Conservation (phyloP, 2,888 invertebrate genomes). For the Villa cingulata region DNA sequence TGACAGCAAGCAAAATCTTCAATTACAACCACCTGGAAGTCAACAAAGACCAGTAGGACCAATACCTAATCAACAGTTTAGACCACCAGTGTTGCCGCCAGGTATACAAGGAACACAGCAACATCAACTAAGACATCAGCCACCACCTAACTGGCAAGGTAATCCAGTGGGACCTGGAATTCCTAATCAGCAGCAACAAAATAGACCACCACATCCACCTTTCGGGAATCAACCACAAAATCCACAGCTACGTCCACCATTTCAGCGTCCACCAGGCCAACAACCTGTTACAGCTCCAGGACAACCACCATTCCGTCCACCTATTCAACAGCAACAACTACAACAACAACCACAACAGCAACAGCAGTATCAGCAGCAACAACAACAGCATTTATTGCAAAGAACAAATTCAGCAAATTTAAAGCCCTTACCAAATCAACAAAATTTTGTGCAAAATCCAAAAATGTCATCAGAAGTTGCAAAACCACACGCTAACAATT, state of each 20-base stretch:
- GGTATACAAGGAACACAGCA: conserved; percentile 9
- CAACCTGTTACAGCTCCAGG: conserved; percentile 20
- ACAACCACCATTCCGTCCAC: conserved; percentile 24
- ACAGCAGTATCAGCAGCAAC: conserved; percentile 18
- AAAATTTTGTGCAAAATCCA: conserved; percentile 3
- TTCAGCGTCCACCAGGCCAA: conserved; percentile 17
- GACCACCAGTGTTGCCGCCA: conserved; percentile 13
- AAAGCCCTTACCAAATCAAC: conserved; percentile 11
- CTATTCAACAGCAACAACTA: conserved; percentile 20
- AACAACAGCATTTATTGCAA: conserved; percentile 14
- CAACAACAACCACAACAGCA: conserved; percentile 16
- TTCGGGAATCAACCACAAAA: conserved; percentile 23
- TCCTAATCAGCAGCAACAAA: conserved; percentile 22
- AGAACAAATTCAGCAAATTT: background rate
- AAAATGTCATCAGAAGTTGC: conserved; percentile 4
- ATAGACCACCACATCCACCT: conserved; percentile 17
- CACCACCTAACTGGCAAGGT: background rate
- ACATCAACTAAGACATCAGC: conserved; percentile 11
- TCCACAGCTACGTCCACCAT: conserved; percentile 17
- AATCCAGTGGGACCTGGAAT: conserved; percentile 19
- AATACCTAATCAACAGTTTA: conserved; percentile 13
- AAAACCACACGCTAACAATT: background rate
- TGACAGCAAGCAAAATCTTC: conserved; percentile 37
- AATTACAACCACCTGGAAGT: conserved; percentile 19
- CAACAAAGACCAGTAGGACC: conserved; percentile 17